Evolutionary conservation across 2,113 vertebrate genomes (phyloP).

Genomic region (Corvus moneduloides): DNA sequence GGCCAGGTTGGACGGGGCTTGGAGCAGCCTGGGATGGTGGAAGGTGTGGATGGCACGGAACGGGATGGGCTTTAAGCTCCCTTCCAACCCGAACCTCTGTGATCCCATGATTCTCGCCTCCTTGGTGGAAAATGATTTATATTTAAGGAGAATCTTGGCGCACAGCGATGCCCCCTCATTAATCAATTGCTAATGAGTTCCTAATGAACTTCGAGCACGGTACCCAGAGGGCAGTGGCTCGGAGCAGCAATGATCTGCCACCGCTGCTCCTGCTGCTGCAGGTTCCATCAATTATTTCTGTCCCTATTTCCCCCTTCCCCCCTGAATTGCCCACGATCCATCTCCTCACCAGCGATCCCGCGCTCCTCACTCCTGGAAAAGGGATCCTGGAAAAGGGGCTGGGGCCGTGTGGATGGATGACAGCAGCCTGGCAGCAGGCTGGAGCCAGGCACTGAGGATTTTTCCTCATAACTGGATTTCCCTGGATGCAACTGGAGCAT

Average conservation of each 20-base stretch:
- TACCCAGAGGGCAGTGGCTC: neutral
- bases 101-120: neutral
- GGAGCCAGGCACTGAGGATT: neutral
- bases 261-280: neutral
- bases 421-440: neutral
- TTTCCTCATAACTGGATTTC: conserved; percentile 52
- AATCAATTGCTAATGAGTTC: neutral
- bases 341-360: rapidly evolving
- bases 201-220: neutral
- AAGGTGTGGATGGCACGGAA: neutral
- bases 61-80: neutral
- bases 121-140: neutral
- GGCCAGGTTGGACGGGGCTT: neutral
- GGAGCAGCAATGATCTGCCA: rapidly evolving
- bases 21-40: rapidly evolving
- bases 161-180: neutral
- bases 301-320: rapidly evolving
- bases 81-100: neutral
- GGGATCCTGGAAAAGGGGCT: neutral
- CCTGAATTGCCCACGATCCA: rapidly evolving
- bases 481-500: conserved; percentile 26
- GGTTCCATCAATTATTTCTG: neutral
- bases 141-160: neutral
- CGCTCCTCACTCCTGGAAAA: rapidly evolving
- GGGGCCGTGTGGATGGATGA: neutral